Percentiles rank a stretch among this genome's conserved stretches.
phyloP scores from a whole-genome alignment of 2,113 vertebrate species.

The Tympanuchus pallidicinctus region DNA sequence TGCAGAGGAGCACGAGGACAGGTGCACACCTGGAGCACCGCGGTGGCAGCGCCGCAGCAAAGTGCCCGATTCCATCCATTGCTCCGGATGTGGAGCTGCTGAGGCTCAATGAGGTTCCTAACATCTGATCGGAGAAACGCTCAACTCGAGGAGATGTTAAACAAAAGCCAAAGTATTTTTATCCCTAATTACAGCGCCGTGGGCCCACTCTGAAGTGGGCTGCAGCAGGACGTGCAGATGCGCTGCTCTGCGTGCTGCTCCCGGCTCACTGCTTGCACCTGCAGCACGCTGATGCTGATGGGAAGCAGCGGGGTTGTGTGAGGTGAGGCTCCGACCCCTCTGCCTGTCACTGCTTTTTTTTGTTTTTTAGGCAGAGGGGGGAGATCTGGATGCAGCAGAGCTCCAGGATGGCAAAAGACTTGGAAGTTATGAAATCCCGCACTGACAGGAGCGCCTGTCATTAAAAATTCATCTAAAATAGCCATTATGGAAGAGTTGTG shows the following conservation, averaged over 20 bases:
- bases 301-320: constrained; percentile 6
- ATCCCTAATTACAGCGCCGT: constrained; percentile 73
- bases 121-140: constrained; percentile 48
- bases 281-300: too few species aligned
- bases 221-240: constrained; percentile 63
- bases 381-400: constrained; percentile 7
- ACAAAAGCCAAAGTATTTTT: constrained; percentile 69
- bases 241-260: background rate
- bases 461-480: constrained; percentile 72
- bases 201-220: constrained; percentile 54
- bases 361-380: background rate
- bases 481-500: constrained; percentile 49
- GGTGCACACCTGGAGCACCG: background rate
- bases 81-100: constrained; percentile 1
- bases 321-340: background rate
- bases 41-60: background rate
- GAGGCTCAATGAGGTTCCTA: constrained; percentile 36
- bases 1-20: background rate
- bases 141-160: constrained; percentile 50
- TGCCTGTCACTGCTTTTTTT: background rate
- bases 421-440: constrained; percentile 37
- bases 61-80: background rate
- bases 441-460: constrained; percentile 19
- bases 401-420: background rate
- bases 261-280: constrained; percentile 25